Evolutionary conservation across 2,888 invertebrate species (phyloP).

Genomic region (Erebia epiphron): DNA sequence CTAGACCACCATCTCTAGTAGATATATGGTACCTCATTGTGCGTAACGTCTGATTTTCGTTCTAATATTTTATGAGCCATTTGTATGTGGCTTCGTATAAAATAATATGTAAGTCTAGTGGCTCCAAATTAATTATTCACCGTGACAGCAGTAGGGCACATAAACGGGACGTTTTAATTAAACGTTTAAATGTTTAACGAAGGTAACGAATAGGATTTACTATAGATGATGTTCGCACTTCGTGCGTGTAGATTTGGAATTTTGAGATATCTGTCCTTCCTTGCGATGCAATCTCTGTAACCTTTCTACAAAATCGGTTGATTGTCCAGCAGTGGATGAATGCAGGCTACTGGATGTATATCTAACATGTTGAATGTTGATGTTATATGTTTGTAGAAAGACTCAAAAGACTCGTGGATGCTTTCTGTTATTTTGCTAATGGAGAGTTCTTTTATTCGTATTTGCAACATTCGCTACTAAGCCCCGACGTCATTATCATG

Average conservation of each 20-base stretch:
- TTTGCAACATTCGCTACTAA: slow-evolving; percentile 4
- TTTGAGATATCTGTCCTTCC: too few species aligned
- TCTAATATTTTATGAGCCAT: not conserved
- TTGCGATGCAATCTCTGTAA: too few species aligned
- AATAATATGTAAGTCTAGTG: not conserved
- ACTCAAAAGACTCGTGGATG: slow-evolving; percentile 3
- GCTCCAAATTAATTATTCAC: not conserved
- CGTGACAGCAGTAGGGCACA: not conserved
- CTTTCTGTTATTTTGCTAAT: slow-evolving; percentile 6
- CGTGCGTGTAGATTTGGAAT: too few species aligned
- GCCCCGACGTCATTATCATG: slow-evolving; percentile 7
- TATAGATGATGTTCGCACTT: too few species aligned
- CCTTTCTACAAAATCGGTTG: too few species aligned
- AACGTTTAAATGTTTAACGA: not conserved
- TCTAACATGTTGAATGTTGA: too few species aligned
- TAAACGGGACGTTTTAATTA: slow-evolving; percentile 2
- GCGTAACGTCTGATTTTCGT: not conserved
- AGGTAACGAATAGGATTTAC: not conserved
- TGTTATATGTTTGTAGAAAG: slow-evolving; percentile 1
- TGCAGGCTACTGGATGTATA: too few species aligned
- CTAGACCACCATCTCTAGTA: too few species aligned
- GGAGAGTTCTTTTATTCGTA: slow-evolving; percentile 2
- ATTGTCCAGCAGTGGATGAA: too few species aligned
- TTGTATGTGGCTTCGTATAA: not conserved
- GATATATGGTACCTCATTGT: too few species aligned